Conservation (phyloP, 2,888 invertebrate genomes). For the Eupeodes latifasciatus region DNA sequence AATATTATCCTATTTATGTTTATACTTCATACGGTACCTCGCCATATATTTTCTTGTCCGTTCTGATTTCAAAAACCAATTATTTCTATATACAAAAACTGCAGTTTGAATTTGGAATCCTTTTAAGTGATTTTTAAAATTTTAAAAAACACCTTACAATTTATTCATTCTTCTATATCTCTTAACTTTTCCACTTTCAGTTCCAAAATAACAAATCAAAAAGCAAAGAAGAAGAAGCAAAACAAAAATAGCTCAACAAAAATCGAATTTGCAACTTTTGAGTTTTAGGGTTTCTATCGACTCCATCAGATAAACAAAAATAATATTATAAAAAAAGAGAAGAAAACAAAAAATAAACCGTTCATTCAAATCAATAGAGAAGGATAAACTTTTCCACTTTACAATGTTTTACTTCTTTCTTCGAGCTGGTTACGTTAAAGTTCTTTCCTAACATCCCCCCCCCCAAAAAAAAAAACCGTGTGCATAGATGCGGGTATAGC, state of each 20-base stretch:
- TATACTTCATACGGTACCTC: not conserved
- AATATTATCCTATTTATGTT: not conserved
- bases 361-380: slow-evolving; percentile 70
- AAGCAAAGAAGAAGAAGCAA: not conserved
- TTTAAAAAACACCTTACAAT: slow-evolving; percentile 64
- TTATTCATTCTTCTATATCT: slow-evolving; percentile 58
- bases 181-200: slow-evolving; percentile 60
- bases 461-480: slow-evolving; percentile 20
- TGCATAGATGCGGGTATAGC: not conserved
- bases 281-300: slow-evolving; percentile 46
- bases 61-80: not conserved
- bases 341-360: slow-evolving; percentile 24
- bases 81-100: not conserved
- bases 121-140: slow-evolving; percentile 70
- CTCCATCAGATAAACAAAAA: slow-evolving; percentile 57
- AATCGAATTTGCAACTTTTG: slow-evolving; percentile 68
- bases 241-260: slow-evolving; percentile 33
- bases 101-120: slow-evolving; percentile 52
- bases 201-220: slow-evolving; percentile 45
- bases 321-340: slow-evolving; percentile 5
- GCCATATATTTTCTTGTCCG: not conserved
- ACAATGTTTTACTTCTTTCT: slow-evolving; percentile 64
- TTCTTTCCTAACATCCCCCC: slow-evolving; percentile 26
- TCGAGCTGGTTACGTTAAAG: slow-evolving; percentile 48
- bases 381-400: slow-evolving; percentile 74